Evolutionary conservation across 2,888 invertebrate species (phyloP).

Genomic region (Tetrapedia diversipes): DNA sequence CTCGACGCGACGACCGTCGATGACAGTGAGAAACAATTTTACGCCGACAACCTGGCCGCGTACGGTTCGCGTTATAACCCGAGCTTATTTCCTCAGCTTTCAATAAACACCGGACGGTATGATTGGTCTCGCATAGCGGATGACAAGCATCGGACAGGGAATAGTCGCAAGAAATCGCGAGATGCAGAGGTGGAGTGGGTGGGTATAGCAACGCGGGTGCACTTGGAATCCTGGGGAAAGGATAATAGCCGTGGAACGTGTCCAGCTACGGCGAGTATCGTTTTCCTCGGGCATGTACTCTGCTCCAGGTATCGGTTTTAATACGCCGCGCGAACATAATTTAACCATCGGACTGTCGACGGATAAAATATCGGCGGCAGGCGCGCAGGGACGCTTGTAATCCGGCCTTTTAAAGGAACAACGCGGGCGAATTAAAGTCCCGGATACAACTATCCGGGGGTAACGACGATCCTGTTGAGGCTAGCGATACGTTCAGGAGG

Average conservation of each 20-base stretch:
- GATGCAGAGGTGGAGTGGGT: conserved; percentile 6
- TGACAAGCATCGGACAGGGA: background rate
- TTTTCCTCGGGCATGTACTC: conserved; percentile 16
- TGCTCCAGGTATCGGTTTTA: conserved; percentile 57
- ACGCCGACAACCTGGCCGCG: too few relatives aligned
- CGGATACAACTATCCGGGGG: conserved; percentile 1
- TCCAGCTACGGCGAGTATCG: conserved; percentile 36
- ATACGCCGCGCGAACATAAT: conserved; percentile 47
- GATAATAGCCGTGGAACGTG: conserved; percentile 58
- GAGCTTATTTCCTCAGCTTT: background rate
- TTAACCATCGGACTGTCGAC: conserved; percentile 49
- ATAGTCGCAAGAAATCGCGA: conserved; percentile 51
- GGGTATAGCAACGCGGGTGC: conserved; percentile 44
- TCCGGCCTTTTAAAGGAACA: conserved; percentile 33
- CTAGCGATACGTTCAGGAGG: background rate
- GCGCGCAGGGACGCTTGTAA: conserved; percentile 35
- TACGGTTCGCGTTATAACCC: background rate
- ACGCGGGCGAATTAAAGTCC: conserved; percentile 29
- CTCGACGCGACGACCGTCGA: background rate
- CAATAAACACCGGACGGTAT: conserved; percentile 1
- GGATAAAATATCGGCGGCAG: conserved; percentile 44
- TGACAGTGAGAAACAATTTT: conserved; percentile 9
- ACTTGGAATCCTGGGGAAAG: conserved; percentile 50
- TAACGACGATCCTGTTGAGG: conserved; percentile 8
- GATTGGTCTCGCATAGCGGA: conserved; percentile 2